phyloP scores from a whole-genome alignment of 2,888 invertebrate genomes.

The Lycia hirtaria region DNA sequence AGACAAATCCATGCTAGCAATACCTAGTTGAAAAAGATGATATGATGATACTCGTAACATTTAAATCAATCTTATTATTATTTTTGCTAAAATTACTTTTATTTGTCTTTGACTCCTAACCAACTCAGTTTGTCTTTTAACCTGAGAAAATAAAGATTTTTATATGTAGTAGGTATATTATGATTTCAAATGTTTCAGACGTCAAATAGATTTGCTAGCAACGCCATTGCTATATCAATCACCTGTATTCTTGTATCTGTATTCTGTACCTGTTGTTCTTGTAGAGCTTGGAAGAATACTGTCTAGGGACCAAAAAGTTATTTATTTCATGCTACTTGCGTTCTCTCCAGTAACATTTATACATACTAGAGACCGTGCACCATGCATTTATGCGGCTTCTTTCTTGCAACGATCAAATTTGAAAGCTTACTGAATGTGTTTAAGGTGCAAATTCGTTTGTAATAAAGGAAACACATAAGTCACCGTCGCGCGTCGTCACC shows the following conservation, averaged over 20 bases:
- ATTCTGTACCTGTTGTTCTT: too few species aligned
- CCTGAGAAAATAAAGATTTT: not conserved
- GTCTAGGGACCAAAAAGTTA: conserved; percentile 53
- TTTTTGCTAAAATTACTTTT: too few species aligned
- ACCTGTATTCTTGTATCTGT: too few species aligned
- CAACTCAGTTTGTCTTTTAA: not conserved
- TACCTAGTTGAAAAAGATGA: too few species aligned
- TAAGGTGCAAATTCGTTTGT: conserved; percentile 54
- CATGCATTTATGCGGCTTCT: conserved; percentile 73
- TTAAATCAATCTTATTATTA: too few species aligned
- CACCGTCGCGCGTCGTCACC: conserved; percentile 73
- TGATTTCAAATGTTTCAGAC: not conserved
- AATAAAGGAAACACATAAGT: conserved; percentile 61
- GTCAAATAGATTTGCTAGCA: not conserved
- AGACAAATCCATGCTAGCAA: too few species aligned
- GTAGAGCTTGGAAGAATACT: conserved; percentile 52
- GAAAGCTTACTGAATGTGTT: conserved; percentile 41
- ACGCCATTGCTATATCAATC: conserved; percentile 3
- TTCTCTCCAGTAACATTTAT: conserved; percentile 71
- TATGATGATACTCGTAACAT: too few species aligned
- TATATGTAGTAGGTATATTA: not conserved
- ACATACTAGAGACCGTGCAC: conserved; percentile 69
- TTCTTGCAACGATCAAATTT: conserved; percentile 51
- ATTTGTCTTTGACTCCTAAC: too few species aligned
- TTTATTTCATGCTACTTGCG: conserved; percentile 66